Base-by-base conservation (phyloP, 2,888 invertebrate genomes). In the Ichneumoninae sp. region DNA sequence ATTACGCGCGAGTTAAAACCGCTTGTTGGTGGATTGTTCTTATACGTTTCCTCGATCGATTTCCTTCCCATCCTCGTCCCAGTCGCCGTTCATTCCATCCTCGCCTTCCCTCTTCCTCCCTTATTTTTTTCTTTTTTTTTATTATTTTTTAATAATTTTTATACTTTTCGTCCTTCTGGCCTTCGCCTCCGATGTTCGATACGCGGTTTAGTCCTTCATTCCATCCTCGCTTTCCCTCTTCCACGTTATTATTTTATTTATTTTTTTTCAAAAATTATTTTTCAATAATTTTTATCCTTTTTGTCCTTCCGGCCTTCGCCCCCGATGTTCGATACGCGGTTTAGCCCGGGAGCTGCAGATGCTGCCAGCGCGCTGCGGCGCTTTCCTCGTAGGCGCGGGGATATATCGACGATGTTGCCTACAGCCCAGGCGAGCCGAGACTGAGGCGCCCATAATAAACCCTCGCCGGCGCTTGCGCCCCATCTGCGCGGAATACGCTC, bases 381-480 rank as follows among this genome's bases (percentile, higher is more conserved):
- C 44, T 26, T 52, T 6, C 10, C 47, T 50, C 40, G 36, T 19
- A 60, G 40, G 40, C 40, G 47, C 75, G 26, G 65, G 82, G 62
- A 68, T 16, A 66, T 86, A 89, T 80, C 84, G 85, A 69, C 80
- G 86, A 89, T 91, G 90, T 89, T 91, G 91, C 91, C 90, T 89
- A 90, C 87, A 90, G 91, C 93, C 92, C 93, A 92, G 93, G 91
- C 92, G 90, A 93, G 91, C 92, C 91, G 91, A 91, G 91, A 93
- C 93, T 93, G 92, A 91, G 87, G 88, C 90, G 86, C 89, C 91
- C 89, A 89, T 90, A 91, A 91, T 90, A 91, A 91, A 90, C 89
- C 86, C 82, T 71, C 82, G 81, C 47, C 80, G 77, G 86, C 86
- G 87, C 87, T 85, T 86, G 86, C 86, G 86, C 87, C 60, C 57